These are phyloP conservation scores for Pterobdella sp. DNA, from an alignment of 2,888 invertebrate species.

Conservation along the genomic window DNA sequence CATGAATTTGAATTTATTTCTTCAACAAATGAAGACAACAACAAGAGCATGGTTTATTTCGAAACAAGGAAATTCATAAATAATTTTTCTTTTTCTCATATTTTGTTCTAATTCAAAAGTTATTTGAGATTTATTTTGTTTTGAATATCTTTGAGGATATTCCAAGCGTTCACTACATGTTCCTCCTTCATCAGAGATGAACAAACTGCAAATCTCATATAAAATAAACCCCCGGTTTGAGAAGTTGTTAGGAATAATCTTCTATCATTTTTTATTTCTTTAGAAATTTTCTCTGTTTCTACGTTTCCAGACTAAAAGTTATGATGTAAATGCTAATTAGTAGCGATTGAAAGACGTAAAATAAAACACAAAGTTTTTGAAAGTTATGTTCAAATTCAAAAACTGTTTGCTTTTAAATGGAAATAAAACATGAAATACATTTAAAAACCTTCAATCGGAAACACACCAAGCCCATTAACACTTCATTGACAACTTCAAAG, in stretches of 20 bases:
- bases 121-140: too few relatives aligned
- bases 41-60: too few relatives aligned
- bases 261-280: conserved; percentile 76
- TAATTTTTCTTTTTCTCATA: too few relatives aligned
- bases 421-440: neutral
- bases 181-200: conserved; percentile 71
- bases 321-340: neutral
- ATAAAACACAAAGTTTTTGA: too few relatives aligned
- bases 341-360: too few relatives aligned
- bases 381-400: too few relatives aligned
- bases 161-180: conserved; percentile 79
- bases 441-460: conserved; percentile 66
- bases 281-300: conserved; percentile 56
- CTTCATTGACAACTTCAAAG: conserved; percentile 75
- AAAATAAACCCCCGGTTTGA: conserved; percentile 72
- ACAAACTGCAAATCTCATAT: conserved; percentile 81
- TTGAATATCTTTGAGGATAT: conserved; percentile 65
- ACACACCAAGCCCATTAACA: conserved; percentile 79
- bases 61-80: too few relatives aligned
- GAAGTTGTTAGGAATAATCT: conserved; percentile 87
- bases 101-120: too few relatives aligned
- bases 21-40: too few relatives aligned
- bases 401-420: too few relatives aligned
- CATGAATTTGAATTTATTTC: too few relatives aligned
- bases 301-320: conserved; percentile 21